Evolutionary conservation across 1,140 invertebrate species (phyloP), one percentile per base, ranked within the genome.

Genomic region (Drosophila sturtevanti): DNA sequence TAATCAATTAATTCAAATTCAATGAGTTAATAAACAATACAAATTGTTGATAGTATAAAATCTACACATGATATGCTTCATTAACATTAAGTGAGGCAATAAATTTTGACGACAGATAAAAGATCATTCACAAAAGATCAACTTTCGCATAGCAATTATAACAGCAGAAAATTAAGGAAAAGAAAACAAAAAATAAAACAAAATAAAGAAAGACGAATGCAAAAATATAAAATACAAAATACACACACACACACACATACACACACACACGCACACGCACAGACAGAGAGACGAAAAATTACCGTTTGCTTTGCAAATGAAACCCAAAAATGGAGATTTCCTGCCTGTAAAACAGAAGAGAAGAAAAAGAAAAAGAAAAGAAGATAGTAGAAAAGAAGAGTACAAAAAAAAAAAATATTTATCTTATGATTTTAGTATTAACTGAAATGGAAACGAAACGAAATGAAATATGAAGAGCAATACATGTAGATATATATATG

Each of bases 321-420:
- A 91, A 87, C 90, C 90, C 90, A 91, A 91, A 91, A 91, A 91
- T 80, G 90, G 90, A 79, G 90, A 91, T 91, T 91, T 91, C 90
- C 90, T 91, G 90, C 90, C 90, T 91, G 90, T 81, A 85, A 89
- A 79, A 79, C 77, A 79, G 12, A 78, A 79, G 58, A 89, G 58
- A 89, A 89, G 64, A 82, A 31, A 69, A 76, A 79, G 72, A 85
- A 79, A 81, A 73, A 70, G 77, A 84, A 44, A 75, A 76, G 68
- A 67, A 84, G 66, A 84, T 72, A 73, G 77, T 85, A 90, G 86
- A 81, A 70, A 81, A 73, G 67, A 81, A 48, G 16, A 64, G 75
- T 70, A 76, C 68, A 61, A 63, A 51, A 62, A 71, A 58, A 12
- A 71, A 3, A 61, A 18, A 31, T 37, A 16, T 56, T 27, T 54